phyloP scores from a whole-genome alignment of 2,113 vertebrate genomes.

The Perca fluviatilis region DNA sequence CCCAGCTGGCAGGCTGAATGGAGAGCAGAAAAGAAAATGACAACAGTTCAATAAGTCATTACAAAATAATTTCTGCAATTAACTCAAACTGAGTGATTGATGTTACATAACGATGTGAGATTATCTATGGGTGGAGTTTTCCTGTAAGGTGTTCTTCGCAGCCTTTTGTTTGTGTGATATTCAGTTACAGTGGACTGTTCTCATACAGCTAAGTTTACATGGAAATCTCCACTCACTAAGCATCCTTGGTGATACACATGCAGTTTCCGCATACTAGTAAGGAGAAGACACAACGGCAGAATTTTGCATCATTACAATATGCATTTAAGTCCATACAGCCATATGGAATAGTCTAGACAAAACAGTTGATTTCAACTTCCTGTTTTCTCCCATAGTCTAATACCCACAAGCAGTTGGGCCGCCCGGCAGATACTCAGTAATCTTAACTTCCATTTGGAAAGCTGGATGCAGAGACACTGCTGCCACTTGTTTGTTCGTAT shows the following conservation, averaged over 20 bases:
- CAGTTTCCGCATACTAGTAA: neutral
- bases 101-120: too few species aligned
- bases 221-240: neutral
- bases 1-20: neutral
- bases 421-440: neutral
- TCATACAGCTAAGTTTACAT: neutral
- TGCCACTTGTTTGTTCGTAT: slow-evolving; percentile 55
- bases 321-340: neutral
- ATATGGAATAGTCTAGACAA: too few species aligned
- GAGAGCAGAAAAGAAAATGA: slow-evolving; percentile 9
- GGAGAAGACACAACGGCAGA: neutral
- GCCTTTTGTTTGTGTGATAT: neutral
- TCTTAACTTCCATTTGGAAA: slow-evolving; percentile 21
- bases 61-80: neutral
- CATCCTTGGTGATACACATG: neutral
- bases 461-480: slow-evolving; percentile 20
- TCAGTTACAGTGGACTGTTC: neutral
- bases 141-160: neutral
- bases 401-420: neutral
- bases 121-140: neutral
- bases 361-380: slow-evolving; percentile 4
- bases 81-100: neutral
- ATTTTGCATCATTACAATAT: neutral
- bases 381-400: neutral
- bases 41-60: slow-evolving; percentile 21